phyloP scores from a whole-genome alignment of 2,797 vertebrate genomes.

The Lacerta agilis region DNA sequence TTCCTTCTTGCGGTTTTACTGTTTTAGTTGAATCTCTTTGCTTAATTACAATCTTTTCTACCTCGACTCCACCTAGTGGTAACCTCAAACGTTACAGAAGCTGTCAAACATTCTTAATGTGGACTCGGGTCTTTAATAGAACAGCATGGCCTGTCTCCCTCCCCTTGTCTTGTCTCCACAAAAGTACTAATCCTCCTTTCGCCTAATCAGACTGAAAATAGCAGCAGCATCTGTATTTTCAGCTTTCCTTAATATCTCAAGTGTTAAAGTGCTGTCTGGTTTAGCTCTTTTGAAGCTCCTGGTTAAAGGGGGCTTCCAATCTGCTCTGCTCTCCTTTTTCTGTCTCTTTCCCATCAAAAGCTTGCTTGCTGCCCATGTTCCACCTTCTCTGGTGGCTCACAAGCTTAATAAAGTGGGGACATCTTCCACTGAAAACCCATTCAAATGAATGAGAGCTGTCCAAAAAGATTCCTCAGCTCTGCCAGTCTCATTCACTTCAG shows the following conservation, averaged over 20 bases:
- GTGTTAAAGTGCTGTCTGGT: conserved; percentile 23
- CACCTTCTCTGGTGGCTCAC: neutral
- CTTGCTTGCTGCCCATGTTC: neutral
- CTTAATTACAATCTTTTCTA: neutral
- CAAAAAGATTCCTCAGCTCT: neutral
- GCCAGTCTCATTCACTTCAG: neutral
- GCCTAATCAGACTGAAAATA: conserved; percentile 9
- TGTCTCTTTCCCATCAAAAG: neutral
- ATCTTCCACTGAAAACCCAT: neutral
- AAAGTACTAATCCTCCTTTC: conserved; percentile 13
- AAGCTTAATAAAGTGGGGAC: neutral
- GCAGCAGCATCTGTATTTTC: conserved; percentile 23
- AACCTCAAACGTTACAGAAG: neutral
- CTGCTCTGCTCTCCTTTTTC: neutral
- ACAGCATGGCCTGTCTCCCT: neutral
- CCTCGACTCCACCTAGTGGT: conserved; percentile 1
- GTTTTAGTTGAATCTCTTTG: neutral
- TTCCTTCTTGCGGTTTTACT: neutral
- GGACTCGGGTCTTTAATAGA: neutral
- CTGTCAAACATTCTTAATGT: neutral
- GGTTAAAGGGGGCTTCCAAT: neutral
- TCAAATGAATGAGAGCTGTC: neutral
- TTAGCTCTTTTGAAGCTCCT: conserved; percentile 17
- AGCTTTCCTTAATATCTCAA: conserved; percentile 18
- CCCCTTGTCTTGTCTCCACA: neutral